Percentiles rank a stretch among this genome's conserved stretches.
phyloP scores from a whole-genome alignment of 1,140 invertebrate genomes.

The Cydia fagiglandana region DNA sequence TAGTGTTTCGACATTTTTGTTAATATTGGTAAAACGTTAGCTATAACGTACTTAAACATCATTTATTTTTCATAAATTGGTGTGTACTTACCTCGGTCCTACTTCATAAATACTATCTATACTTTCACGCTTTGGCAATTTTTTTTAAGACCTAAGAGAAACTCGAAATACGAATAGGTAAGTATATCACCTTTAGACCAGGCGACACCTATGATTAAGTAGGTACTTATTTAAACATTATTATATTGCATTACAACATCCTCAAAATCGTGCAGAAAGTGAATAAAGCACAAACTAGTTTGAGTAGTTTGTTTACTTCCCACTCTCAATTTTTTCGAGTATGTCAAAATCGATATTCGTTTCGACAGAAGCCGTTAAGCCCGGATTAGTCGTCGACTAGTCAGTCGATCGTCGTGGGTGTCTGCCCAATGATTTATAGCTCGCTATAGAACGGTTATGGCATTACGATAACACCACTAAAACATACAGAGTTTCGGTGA shows the following conservation, averaged over 20 bases:
- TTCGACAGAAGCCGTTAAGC: slow-evolving; percentile 55
- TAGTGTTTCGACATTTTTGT: slow-evolving; percentile 3
- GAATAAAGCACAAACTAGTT: slow-evolving; percentile 17
- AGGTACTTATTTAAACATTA: not conserved
- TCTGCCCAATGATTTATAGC: slow-evolving; percentile 61
- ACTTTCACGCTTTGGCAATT: not conserved
- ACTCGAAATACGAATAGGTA: too few relatives aligned
- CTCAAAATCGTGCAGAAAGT: not conserved
- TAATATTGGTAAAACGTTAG: slow-evolving; percentile 6
- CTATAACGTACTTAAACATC: not conserved
- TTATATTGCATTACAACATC: slow-evolving; percentile 12
- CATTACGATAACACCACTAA: slow-evolving; percentile 49
- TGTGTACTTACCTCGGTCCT: too few relatives aligned
- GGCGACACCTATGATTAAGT: too few relatives aligned
- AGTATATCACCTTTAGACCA: too few relatives aligned
- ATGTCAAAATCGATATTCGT: slow-evolving; percentile 50
- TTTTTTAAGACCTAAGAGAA: not conserved
- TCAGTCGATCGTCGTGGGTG: slow-evolving; percentile 57
- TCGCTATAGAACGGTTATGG: slow-evolving; percentile 45
- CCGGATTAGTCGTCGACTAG: slow-evolving; percentile 53
- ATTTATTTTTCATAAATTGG: not conserved
- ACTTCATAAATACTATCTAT: too few relatives aligned
- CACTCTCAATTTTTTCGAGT: slow-evolving; percentile 35
- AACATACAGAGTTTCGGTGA: slow-evolving; percentile 36
- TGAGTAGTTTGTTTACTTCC: slow-evolving; percentile 15